Conservation (phyloP, 2,888 invertebrate genomes). For the Tenthredo scrophulariae region DNA sequence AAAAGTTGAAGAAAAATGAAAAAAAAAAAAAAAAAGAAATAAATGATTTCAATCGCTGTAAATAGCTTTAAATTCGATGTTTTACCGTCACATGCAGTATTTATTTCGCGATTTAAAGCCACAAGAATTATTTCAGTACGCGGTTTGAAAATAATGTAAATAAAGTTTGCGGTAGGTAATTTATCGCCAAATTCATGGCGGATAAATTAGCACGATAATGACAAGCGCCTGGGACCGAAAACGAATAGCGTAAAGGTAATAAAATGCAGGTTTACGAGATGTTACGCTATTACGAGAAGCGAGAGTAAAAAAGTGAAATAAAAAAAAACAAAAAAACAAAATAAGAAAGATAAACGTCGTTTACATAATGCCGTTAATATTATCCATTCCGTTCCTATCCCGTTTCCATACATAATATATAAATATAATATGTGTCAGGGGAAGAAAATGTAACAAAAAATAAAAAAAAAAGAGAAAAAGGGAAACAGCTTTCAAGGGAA, state of each 20-base stretch:
- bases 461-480: not conserved
- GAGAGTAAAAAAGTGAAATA: not conserved
- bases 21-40: too few species aligned
- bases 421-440: not conserved
- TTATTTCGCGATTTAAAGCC: not conserved
- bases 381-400: not conserved
- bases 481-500: not conserved
- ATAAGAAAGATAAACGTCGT: not conserved
- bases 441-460: not conserved
- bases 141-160: not conserved
- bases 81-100: too few species aligned
- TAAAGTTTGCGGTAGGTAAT: not conserved
- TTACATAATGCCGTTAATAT: slow-evolving; percentile 5
- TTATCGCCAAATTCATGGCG: slow-evolving; percentile 12
- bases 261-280: slow-evolving; percentile 18
- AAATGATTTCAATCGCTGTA: not conserved
- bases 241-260: slow-evolving; percentile 41
- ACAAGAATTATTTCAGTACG: not conserved
- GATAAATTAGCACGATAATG: not conserved
- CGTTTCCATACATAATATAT: not conserved
- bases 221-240: slow-evolving; percentile 47
- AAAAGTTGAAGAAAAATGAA: not conserved
- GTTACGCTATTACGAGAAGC: not conserved
- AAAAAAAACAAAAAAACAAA: not conserved
- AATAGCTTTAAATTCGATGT: not conserved